Conservation (phyloP, 2,797 vertebrate species). For the Gila robusta region DNA sequence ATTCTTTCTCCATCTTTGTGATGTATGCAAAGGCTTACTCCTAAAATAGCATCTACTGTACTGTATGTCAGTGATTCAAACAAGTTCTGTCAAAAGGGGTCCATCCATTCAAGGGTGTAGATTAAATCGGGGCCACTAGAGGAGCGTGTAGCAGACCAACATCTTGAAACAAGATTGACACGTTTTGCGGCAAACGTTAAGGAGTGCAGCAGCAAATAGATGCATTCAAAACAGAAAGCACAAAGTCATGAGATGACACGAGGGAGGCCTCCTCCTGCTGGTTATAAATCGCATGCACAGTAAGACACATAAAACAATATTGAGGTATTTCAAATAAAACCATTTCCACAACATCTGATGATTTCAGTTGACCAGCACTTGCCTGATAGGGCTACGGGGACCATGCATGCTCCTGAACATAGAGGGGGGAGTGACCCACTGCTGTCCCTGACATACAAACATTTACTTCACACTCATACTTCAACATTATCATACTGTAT, state of each 20-base stretch:
- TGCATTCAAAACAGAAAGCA: slow-evolving; percentile 14
- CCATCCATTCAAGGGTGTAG: slow-evolving; percentile 44
- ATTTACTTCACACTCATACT: background rate
- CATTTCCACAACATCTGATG: background rate
- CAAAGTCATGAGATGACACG: background rate
- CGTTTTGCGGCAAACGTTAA: background rate
- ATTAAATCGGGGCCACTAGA: slow-evolving; percentile 29
- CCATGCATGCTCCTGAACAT: background rate
- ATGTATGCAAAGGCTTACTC: slow-evolving; percentile 16
- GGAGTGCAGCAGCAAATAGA: slow-evolving; percentile 27
- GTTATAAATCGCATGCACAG: slow-evolving; percentile 18
- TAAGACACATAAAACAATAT: background rate
- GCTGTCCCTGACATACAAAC: background rate
- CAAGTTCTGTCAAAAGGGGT: slow-evolving; percentile 38
- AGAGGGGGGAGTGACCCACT: background rate
- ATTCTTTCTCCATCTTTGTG: slow-evolving; percentile 4
- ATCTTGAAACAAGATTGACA: slow-evolving; percentile 29
- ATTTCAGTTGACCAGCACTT: background rate
- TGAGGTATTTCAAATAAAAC: slow-evolving; percentile 28
- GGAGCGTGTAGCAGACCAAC: slow-evolving; percentile 21
- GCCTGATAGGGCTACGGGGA: slow-evolving; percentile 21
- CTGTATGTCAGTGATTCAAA: slow-evolving; percentile 28
- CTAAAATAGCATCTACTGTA: slow-evolving; percentile 32
- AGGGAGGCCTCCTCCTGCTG: background rate
- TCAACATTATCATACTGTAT: background rate